These are phyloP conservation scores for Phoxinus dragarum DNA, from an alignment of 2,797 vertebrate species.

Conservation along the genomic window DNA sequence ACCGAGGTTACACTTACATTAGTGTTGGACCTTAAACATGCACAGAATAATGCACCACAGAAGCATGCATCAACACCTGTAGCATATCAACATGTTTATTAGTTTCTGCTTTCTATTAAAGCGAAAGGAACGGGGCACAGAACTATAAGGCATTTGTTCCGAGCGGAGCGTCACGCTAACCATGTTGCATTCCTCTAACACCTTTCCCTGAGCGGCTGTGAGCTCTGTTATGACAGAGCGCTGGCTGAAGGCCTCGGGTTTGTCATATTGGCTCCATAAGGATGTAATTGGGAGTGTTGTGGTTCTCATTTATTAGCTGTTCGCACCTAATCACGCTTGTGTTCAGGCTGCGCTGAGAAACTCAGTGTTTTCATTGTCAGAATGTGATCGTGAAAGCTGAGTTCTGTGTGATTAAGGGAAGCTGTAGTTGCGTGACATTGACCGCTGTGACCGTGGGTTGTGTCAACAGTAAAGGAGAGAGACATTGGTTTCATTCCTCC, in stretches of 20 bases:
- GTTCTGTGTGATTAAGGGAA: conserved; percentile 76
- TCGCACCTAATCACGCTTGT: conserved; percentile 50
- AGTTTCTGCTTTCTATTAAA: conserved; percentile 19
- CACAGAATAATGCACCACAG: conserved; percentile 1
- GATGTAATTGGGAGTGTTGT: conserved; percentile 37
- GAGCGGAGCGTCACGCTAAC: conserved; percentile 12
- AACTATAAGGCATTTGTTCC: conserved; percentile 32
- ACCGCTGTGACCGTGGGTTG: background rate
- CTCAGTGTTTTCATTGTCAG: conserved; percentile 68
- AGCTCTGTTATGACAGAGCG: conserved; percentile 25
- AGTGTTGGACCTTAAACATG: background rate
- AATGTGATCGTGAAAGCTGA: conserved; percentile 68
- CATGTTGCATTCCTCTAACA: conserved; percentile 18
- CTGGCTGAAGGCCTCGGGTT: background rate
- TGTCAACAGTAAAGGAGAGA: conserved; percentile 19
- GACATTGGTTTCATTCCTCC: background rate
- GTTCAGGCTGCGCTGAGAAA: conserved; percentile 8
- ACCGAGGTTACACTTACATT: no score
- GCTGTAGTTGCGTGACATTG: conserved; percentile 36
- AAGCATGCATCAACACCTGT: conserved; percentile 35
- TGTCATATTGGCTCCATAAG: conserved; percentile 4
- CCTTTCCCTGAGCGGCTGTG: background rate
- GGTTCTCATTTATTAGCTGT: conserved; percentile 62
- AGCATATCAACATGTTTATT: conserved; percentile 12
- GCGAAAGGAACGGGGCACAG: background rate